Percentiles rank a stretch among this genome's conserved stretches.
phyloP scores from a whole-genome alignment of 2,797 vertebrate genomes.

The Podargus strigoides region DNA sequence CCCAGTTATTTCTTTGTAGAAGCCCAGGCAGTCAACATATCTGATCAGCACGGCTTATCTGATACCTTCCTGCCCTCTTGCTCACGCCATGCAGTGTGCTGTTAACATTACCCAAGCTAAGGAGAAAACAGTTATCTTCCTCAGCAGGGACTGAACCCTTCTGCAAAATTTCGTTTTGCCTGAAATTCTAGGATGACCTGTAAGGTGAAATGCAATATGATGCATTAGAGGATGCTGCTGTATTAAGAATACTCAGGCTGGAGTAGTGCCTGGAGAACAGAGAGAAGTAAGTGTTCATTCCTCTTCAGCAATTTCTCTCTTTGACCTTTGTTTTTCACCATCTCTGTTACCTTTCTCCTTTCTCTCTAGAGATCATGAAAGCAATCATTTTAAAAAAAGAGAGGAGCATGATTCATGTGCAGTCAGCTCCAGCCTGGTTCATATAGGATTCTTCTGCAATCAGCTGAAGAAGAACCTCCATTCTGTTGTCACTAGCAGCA shows the following conservation, averaged over 20 bases:
- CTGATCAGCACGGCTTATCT: background rate
- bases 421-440: background rate
- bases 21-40: background rate
- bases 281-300: background rate
- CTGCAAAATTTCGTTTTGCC: background rate
- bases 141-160: background rate
- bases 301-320: background rate
- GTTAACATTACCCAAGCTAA: background rate
- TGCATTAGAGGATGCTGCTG: background rate
- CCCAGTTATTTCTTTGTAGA: background rate
- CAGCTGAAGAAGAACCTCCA: background rate
- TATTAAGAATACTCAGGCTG: background rate
- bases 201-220: background rate
- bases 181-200: background rate
- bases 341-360: background rate
- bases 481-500: background rate
- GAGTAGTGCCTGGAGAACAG: background rate
- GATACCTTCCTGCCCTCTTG: background rate
- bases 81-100: background rate
- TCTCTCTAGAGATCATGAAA: background rate
- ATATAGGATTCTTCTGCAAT: background rate
- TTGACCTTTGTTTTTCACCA: constrained; percentile 16
- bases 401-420: background rate
- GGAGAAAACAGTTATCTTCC: background rate
- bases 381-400: background rate